A percentile compares a stretch with the other conserved stretches of the same genome.
Conservation (phyloP, 1,140 invertebrate species). For the Drosophila serrata region DNA sequence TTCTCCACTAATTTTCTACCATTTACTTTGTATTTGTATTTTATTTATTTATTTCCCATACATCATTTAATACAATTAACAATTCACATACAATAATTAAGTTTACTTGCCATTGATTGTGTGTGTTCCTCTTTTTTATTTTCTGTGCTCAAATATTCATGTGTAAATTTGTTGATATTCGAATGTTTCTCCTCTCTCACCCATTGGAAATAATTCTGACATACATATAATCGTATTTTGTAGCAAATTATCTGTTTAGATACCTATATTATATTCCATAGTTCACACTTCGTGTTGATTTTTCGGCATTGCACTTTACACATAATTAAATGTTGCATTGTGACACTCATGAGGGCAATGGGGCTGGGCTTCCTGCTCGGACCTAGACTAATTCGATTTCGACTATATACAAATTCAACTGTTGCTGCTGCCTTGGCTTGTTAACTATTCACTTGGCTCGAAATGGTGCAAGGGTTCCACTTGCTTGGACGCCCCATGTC, state of each 20-base stretch:
- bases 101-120: slow-evolving; percentile 81
- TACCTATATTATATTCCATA: slow-evolving; percentile 33
- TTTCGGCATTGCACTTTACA: slow-evolving; percentile 30
- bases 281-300: slow-evolving; percentile 16
- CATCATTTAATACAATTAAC: slow-evolving; percentile 81
- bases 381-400: slow-evolving; percentile 52
- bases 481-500: slow-evolving; percentile 29
- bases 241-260: slow-evolving; percentile 45
- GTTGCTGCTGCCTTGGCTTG: slow-evolving; percentile 67
- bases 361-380: slow-evolving; percentile 27
- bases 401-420: slow-evolving; percentile 77
- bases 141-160: slow-evolving; percentile 55
- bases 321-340: slow-evolving; percentile 44
- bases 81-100: slow-evolving; percentile 81
- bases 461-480: slow-evolving; percentile 40
- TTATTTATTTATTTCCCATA: slow-evolving; percentile 66
- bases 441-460: slow-evolving; percentile 64
- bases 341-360: slow-evolving; percentile 52
- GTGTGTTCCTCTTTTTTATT: slow-evolving; percentile 54
- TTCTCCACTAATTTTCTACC: rapidly evolving
- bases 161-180: slow-evolving; percentile 68
- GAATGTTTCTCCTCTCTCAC: not conserved
- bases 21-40: slow-evolving; percentile 15
- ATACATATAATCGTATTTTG: slow-evolving; percentile 44
- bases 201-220: slow-evolving; percentile 32